Evolutionary conservation across 2,113 vertebrate species (phyloP).

Genomic region (Mandrillus leucophaeus): DNA sequence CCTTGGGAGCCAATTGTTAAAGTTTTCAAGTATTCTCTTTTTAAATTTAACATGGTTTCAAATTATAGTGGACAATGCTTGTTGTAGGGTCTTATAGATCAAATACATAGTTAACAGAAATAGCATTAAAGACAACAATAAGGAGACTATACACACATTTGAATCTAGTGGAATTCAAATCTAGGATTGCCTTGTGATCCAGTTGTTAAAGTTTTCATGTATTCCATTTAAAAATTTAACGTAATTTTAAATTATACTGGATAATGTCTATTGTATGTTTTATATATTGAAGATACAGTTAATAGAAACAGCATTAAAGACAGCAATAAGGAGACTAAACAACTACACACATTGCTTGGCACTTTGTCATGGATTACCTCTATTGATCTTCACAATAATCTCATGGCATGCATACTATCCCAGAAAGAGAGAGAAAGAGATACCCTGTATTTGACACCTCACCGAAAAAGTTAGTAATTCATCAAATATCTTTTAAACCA

Average conservation of each 20-base stretch:
- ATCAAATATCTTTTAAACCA: constrained; percentile 27
- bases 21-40: constrained; percentile 51
- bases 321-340: neutral
- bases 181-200: constrained; percentile 32
- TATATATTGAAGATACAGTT: neutral
- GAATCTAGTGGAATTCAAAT: constrained; percentile 41
- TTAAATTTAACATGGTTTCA: neutral
- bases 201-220: constrained; percentile 65
- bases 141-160: too few relatives aligned
- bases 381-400: constrained; percentile 60
- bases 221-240: neutral
- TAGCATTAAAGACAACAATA: neutral
- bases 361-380: neutral
- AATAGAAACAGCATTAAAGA: neutral
- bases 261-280: neutral
- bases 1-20: constrained; percentile 62
- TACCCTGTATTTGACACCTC: neutral
- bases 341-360: neutral
- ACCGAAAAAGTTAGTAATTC: neutral
- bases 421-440: neutral
- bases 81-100: neutral
- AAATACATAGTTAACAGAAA: neutral
- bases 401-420: neutral
- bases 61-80: neutral
- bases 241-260: neutral